Evolutionary conservation across 2,888 invertebrate genomes (phyloP).

Genomic region (Pocota personata): DNA sequence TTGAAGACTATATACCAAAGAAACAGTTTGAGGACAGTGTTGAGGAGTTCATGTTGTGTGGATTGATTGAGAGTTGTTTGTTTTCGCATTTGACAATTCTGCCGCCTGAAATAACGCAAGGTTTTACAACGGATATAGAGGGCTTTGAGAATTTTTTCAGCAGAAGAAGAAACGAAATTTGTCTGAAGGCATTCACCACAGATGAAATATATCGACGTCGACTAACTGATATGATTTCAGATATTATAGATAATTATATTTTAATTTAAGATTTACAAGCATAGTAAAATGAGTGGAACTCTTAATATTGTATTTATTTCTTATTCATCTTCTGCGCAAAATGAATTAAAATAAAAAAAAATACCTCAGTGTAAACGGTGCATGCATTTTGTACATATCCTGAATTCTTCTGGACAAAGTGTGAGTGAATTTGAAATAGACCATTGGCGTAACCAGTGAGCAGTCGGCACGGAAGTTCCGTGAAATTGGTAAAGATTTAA

Average conservation of each 20-base stretch:
- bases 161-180: conserved; percentile 84
- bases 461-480: too few relatives aligned
- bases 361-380: too few relatives aligned
- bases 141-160: conserved; percentile 85
- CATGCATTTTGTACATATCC: too few relatives aligned
- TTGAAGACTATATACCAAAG: conserved; percentile 82
- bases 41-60: conserved; percentile 84
- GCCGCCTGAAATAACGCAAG: conserved; percentile 83
- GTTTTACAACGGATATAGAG: conserved; percentile 83
- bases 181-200: conserved; percentile 84
- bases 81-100: conserved; percentile 84
- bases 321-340: too few relatives aligned
- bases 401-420: too few relatives aligned
- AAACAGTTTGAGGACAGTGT: conserved; percentile 82
- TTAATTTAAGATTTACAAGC: conserved; percentile 25
- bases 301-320: too few relatives aligned
- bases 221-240: conserved; percentile 84
- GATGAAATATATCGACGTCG: conserved; percentile 84
- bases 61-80: conserved; percentile 84
- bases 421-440: too few relatives aligned
- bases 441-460: too few relatives aligned
- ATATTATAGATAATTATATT: conserved; percentile 84
- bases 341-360: too few relatives aligned
- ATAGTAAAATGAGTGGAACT: too few relatives aligned
- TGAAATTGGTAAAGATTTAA: too few relatives aligned